Evolutionary conservation across 2,797 vertebrate genomes (phyloP).

Genomic region (Hirundo rustica): DNA sequence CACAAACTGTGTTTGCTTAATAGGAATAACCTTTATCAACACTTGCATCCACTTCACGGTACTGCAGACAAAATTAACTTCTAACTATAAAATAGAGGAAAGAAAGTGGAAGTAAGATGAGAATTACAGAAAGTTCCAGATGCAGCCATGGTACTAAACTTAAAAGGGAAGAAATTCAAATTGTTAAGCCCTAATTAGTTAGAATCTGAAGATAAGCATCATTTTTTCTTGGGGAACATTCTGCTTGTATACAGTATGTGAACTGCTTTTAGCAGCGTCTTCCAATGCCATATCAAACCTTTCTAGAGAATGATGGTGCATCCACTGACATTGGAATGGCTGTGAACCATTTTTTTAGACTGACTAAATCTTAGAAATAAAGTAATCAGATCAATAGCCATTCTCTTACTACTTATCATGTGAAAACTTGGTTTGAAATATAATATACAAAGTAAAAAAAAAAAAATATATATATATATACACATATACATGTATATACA

Average conservation of each 20-base stretch:
- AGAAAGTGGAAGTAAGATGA: neutral
- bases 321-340: neutral
- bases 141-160: neutral
- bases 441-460: slow-evolving; percentile 20
- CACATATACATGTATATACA: neutral
- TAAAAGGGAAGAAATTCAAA: neutral
- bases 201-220: neutral
- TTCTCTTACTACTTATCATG: neutral
- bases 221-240: neutral
- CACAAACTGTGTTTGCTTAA: neutral
- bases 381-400: neutral
- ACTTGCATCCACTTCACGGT: neutral
- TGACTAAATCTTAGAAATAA: neutral
- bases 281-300: neutral
- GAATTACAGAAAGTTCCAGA: neutral
- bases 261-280: neutral
- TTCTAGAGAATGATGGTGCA: neutral
- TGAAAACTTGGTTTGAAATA: slow-evolving; percentile 53
- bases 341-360: neutral
- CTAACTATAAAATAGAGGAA: neutral
- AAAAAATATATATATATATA: neutral
- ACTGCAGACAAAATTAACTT: neutral
- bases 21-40: neutral
- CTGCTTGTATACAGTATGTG: neutral
- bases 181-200: neutral